Evolutionary conservation across 2,888 invertebrate species (phyloP).

Genomic region (Apamea sordens): DNA sequence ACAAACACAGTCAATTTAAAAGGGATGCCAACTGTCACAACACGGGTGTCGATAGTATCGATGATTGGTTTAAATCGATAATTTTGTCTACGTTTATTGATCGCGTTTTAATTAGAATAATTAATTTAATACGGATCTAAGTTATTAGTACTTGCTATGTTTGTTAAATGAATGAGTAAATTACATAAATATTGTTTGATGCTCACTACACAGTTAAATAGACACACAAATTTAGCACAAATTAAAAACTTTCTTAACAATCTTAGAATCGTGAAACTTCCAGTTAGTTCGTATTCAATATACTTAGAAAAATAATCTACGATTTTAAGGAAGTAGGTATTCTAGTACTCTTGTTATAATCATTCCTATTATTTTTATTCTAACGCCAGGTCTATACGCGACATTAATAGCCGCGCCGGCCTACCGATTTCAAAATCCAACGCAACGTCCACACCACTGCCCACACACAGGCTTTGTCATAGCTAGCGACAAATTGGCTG

Average conservation of each 20-base stretch:
- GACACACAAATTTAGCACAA: not conserved
- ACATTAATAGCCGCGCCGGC: not conserved
- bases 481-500: not conserved
- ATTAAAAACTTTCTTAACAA: not conserved
- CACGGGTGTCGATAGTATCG: constrained; percentile 42
- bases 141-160: not conserved
- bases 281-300: not conserved
- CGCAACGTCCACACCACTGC: not conserved
- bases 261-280: not conserved
- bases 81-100: constrained; percentile 18
- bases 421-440: not conserved
- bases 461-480: too few species aligned
- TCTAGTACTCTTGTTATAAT: not conserved
- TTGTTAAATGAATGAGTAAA: not conserved
- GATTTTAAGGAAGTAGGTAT: not conserved
- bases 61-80: constrained; percentile 44
- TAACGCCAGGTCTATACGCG: not conserved
- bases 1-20: constrained; percentile 67
- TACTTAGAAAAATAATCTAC: not conserved
- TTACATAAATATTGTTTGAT: not conserved
- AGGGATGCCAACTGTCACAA: constrained; percentile 60
- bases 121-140: not conserved
- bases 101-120: not conserved
- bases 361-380: not conserved
- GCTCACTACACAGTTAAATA: not conserved